Evolutionary conservation across 2,888 invertebrate genomes (phyloP), one percentile per base, ranked within the genome.

Genomic region (Nezara viridula): DNA sequence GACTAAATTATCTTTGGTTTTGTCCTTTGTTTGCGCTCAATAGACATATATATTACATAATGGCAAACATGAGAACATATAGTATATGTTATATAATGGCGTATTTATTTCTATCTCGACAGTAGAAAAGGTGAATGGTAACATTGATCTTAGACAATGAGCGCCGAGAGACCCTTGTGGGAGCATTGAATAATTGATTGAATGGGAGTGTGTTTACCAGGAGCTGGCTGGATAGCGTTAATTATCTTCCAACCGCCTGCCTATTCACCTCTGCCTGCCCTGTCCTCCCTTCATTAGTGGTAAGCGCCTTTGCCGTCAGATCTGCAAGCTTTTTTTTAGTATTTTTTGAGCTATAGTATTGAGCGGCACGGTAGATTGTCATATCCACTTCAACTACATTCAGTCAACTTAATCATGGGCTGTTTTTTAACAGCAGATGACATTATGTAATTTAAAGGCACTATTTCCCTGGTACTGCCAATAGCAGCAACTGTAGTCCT

Each of bases 61-160:
- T n/a, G 27, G 10, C 2, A 27, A 60, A 60, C 5, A 14, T 32
- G 27, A 27, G 12, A 16, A n/a, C n/a, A n/a, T n/a, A n/a, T n/a
- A n/a, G n/a, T n/a, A n/a, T n/a, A n/a, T n/a, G 44, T 5, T n/a
- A 27, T 55, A n/a, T 60, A 60, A 27, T 60, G 16, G 27, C 60
- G 60, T 27, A 60, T 60, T 60, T 60, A 60, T 60, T 60, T 60
- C 27, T 14, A 27, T 21, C 27, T 4, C 9, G 27, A 27, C 14
- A 5, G 27, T 0, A 55, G 77, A 40, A 77, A 40, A 77, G 21
- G 77, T 81, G 81, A 81, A 81, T 81, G 44, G 81, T n/a, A 16
- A 44, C 81, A 81, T 81, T 81, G 81, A 47, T 73, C 44, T 40
- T 19, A 81, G 81, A 44, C 81, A 81, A 81, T 81, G 81, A 47